Base-by-base conservation (phyloP, 2,888 invertebrate species). In the Idaea aversata region DNA sequence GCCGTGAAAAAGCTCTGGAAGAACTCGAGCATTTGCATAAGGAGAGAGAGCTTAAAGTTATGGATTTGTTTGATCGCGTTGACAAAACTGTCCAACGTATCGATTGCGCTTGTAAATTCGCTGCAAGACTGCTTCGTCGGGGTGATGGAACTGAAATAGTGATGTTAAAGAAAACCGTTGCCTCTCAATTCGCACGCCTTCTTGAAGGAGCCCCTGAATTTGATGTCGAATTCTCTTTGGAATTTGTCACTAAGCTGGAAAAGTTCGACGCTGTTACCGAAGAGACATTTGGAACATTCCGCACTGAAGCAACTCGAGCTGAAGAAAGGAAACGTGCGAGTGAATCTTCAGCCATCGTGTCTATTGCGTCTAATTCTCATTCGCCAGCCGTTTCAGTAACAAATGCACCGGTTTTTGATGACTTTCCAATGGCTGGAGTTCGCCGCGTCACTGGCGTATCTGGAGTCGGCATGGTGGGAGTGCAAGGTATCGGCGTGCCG, bases 121-220 rank as follows among this genome's bases (percentile, higher is more conserved):
- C 98, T 0, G 94, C 95, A 15, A 95, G 97, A 74, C 94, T 98
- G 61, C 90, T 98, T 67, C 96, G 97, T 72, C 95, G 96, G 80
- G 98, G 98, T 35, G 98, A 97, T 83, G 96, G 96, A 35, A 95
- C 96, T 5, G 98, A 98, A 90, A 95, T 98, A 76, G 94, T 98
- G 71, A 95, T 97, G 83, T 92, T 98, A 83, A 97, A 97, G 87
- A 96, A 96, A 80, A 93, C 96, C 25, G 97, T 98, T 34, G 94
- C 95, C 61, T 94, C 95, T 16, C 98, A 98, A 83, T 94, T 98
- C 78, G 88, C 95, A 63, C 95, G 96, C 75, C 93, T 98, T 72
- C 95, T 97, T 67, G 96, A 96, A 80, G 96, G 95, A 78, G 95
- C 96, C 64, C 96, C 97, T n/a, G 96, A 96, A 85, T 95, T 96